Evolutionary conservation across 2,888 invertebrate genomes (phyloP), one percentile per base, ranked within the genome.

Genomic region (Watsonalla binaria): DNA sequence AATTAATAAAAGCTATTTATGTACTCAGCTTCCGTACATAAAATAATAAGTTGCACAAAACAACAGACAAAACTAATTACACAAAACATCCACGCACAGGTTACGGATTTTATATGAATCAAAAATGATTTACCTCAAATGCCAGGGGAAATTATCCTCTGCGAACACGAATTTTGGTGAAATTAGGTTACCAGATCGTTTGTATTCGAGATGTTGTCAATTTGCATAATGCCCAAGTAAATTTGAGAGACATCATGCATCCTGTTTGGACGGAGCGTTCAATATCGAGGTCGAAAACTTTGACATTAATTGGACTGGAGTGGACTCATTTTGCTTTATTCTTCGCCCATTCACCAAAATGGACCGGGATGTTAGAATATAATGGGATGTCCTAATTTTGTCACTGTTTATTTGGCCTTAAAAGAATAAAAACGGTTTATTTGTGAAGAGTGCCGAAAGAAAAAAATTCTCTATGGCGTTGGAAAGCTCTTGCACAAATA

Each of bases 71-170:
- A 37, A 37, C 37, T 6, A 37, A 37, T 37, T 8, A 37, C 37
- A 37, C 37, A 7, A 37, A 37, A 37, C 37, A 37, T 37, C 37
- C 37, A 7, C 37, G 8, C 8, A 37, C 24, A 24, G n/a, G n/a
- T n/a, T n/a, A 2, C 24, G 1, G 4, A 24, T 24, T 24, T 24
- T 24, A 1, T 24, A 24, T 24, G 24, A 24, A 24, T 24, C 24
- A 24, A 24, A 24, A 24, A 24, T 24, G 24, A 24, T 24, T 24
- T 24, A 24, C 24, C 24, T 24, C 24, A 24, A 24, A 4, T 24
- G 24, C 42, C 54, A 52, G 47, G 52, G 42, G 51, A 58, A 55
- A 58, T 58, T 52, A 55, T 52, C 47, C 55, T 58, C 49, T 51
- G 51, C 49, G 52, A 51, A 54, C 55, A 52, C 14, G 15, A 55